phyloP scores from a whole-genome alignment of 2,113 vertebrate genomes.

The Sprattus sprattus region DNA sequence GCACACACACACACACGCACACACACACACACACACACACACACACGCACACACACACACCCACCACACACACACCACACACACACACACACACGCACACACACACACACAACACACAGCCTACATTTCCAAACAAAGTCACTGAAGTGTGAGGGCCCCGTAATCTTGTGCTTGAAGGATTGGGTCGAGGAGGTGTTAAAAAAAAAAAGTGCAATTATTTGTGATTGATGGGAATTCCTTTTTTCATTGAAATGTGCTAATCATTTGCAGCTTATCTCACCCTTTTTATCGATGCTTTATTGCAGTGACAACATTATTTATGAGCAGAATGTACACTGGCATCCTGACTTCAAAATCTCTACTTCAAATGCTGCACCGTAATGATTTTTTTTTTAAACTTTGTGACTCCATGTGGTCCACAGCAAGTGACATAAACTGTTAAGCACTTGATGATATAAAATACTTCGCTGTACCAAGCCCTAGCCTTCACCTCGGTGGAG shows the following conservation, averaged over 20 bases:
- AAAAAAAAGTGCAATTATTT: not conserved
- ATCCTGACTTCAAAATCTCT: conserved; percentile 9
- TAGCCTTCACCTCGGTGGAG: conserved; percentile 31
- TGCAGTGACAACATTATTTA: not conserved
- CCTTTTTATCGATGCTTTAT: not conserved
- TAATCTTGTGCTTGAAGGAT: not conserved
- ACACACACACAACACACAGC: not conserved
- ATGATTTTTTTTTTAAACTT: not conserved
- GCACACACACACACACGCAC: no score
- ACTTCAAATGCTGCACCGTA: not conserved
- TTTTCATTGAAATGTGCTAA: not conserved
- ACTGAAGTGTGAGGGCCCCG: not conserved
- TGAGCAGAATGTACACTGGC: not conserved
- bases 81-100: no score
- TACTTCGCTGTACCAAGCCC: conserved; percentile 37
- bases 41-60: no score
- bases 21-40: no score
- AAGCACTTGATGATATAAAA: conserved; percentile 47
- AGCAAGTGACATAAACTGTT: conserved; percentile 33
- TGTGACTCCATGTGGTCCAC: conserved; percentile 20
- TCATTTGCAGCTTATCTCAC: not conserved
- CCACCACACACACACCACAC: no score
- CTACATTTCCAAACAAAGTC: not conserved
- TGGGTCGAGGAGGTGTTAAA: not conserved
- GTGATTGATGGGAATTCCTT: not conserved